phyloP scores from a whole-genome alignment of 92 coral and sea anemone genomes.

The Epizoanthus rinbou region DNA sequence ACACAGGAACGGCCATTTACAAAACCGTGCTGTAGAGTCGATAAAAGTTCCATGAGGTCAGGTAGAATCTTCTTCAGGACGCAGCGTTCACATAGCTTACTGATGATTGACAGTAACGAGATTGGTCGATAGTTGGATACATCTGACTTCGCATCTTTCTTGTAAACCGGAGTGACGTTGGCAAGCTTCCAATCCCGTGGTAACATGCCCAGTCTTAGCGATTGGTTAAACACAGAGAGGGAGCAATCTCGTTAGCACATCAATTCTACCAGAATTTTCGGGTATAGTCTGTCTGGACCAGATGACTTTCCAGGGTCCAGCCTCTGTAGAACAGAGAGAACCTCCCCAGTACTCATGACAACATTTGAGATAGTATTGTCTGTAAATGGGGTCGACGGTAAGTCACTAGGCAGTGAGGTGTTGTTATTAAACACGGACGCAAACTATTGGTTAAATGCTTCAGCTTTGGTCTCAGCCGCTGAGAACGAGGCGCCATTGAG shows the following conservation, averaged over 20 bases:
- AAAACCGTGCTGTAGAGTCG: slow-evolving; percentile 48
- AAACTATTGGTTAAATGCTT: slow-evolving; percentile 50
- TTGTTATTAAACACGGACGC: slow-evolving; percentile 48
- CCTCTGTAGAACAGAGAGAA: neutral
- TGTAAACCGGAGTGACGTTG: neutral
- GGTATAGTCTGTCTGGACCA: slow-evolving; percentile 21
- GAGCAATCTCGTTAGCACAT: too few relatives aligned
- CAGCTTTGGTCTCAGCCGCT: slow-evolving; percentile 47
- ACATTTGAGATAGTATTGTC: slow-evolving; percentile 22
- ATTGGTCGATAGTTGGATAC: slow-evolving; percentile 28
- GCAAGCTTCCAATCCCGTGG: too few relatives aligned
- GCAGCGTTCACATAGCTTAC: slow-evolving; percentile 61
- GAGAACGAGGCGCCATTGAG: slow-evolving; percentile 22
- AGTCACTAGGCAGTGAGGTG: slow-evolving; percentile 27
- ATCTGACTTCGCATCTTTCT: neutral
- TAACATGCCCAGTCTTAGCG: too few relatives aligned
- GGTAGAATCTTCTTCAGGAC: slow-evolving; percentile 39
- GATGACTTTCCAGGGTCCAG: neutral
- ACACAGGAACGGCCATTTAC: slow-evolving; percentile 36
- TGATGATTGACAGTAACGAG: slow-evolving; percentile 46
- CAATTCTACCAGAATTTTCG: neutral
- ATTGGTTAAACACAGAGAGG: too few relatives aligned
- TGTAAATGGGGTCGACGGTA: slow-evolving; percentile 36
- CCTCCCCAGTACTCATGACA: slow-evolving; percentile 20
- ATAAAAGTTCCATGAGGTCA: slow-evolving; percentile 7